These are phyloP conservation scores for Megaceryle alcyon DNA, from an alignment of 2,797 vertebrate species.

Conservation along the genomic window DNA sequence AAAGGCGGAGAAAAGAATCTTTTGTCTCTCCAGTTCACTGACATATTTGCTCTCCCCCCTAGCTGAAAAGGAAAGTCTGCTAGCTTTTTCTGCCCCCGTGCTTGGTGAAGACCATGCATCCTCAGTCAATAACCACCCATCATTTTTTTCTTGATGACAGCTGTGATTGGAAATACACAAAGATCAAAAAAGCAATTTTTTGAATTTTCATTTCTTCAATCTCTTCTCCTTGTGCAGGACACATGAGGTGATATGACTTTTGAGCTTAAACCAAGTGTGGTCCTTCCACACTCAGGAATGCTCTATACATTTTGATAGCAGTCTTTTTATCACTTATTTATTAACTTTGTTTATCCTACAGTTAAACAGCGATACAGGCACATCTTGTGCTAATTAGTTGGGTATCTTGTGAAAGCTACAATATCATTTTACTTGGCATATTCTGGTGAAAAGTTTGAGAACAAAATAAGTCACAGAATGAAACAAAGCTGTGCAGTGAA, in stretches of 20 bases:
- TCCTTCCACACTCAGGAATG: background rate
- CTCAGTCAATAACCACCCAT: background rate
- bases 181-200: background rate
- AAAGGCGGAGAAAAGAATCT: background rate
- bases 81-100: background rate
- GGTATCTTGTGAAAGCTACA: background rate
- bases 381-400: background rate
- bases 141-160: background rate
- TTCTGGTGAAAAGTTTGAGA: background rate
- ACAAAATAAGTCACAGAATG: background rate
- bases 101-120: background rate
- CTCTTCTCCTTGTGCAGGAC: background rate
- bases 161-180: background rate
- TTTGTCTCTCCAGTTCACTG: background rate
- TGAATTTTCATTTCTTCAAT: background rate
- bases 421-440: background rate
- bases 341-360: background rate
- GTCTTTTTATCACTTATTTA: background rate
- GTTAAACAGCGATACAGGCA: background rate
- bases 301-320: background rate
- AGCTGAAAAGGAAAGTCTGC: background rate
- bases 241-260: background rate
- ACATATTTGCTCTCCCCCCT: background rate
- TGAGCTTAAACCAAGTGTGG: accelerated
- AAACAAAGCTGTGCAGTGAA: background rate